A percentile compares a stretch with the other conserved stretches of the same genome.
Conservation (phyloP, 2,888 invertebrate genomes). For the Clanis bilineata region DNA sequence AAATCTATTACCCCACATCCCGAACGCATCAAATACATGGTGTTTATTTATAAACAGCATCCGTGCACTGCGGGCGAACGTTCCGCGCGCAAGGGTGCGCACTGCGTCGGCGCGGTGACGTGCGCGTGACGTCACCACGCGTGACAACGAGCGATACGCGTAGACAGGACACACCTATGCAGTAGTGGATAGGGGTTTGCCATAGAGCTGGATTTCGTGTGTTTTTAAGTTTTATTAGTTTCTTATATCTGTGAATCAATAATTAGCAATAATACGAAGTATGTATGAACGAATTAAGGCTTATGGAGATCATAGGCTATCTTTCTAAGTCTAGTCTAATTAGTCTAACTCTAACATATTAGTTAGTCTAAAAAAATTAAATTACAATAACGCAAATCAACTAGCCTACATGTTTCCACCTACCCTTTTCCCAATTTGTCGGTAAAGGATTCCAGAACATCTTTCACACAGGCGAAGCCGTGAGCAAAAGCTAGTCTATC, state of each 20-base stretch:
- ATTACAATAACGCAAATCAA: too few species aligned
- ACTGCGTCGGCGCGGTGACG: slow-evolving; percentile 5
- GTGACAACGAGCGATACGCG: neutral
- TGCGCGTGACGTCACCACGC: slow-evolving; percentile 20
- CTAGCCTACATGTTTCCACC: too few species aligned
- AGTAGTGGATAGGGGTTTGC: neutral
- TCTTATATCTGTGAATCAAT: neutral
- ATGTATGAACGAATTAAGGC: too few species aligned
- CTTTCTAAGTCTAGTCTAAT: too few species aligned
- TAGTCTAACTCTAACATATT: too few species aligned
- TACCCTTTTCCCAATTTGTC: too few species aligned
- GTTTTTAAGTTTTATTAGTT: neutral
- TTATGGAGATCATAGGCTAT: too few species aligned
- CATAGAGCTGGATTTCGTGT: neutral
- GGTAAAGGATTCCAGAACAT: too few species aligned
- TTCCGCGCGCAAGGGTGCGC: slow-evolving; percentile 22
- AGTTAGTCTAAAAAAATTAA: too few species aligned
- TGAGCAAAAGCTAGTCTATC: too few species aligned
- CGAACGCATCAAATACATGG: slow-evolving; percentile 23
- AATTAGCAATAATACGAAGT: too few species aligned
- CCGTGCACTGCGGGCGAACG: slow-evolving; percentile 33
- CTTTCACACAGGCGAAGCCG: too few species aligned
- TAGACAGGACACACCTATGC: slow-evolving; percentile 9
- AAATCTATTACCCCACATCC: neutral
- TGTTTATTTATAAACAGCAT: slow-evolving; percentile 53